A percentile compares a stretch with the other conserved stretches of the same genome.
These are phyloP conservation scores for Apaloderma vittatum DNA, from an alignment of 2,113 vertebrate genomes.

Conservation along the genomic window DNA sequence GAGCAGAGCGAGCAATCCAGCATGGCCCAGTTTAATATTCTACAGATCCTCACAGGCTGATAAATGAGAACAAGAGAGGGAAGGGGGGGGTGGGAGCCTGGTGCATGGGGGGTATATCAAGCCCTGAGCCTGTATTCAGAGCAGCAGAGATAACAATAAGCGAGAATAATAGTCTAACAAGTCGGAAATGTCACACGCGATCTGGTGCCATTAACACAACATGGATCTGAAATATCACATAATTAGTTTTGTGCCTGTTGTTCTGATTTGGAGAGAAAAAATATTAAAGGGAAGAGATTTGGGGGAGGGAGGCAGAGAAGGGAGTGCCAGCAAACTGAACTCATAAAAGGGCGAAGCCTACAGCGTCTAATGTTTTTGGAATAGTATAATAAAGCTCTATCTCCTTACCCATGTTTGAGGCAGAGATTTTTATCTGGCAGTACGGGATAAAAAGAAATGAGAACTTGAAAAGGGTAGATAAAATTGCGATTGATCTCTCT, in stretches of 20 bases:
- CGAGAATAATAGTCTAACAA: constrained; percentile 81
- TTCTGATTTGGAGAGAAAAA: constrained; percentile 75
- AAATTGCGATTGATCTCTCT: constrained; percentile 72
- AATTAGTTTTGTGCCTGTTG: constrained; percentile 82
- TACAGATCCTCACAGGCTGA: constrained; percentile 20
- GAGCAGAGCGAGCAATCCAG: background rate
- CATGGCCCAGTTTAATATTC: constrained; percentile 54
- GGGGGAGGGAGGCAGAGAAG: constrained; percentile 12
- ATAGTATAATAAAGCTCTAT: constrained; percentile 74
- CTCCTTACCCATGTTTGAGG: constrained; percentile 65
- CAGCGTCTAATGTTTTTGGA: constrained; percentile 64
- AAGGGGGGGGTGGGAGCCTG: constrained; percentile 11
- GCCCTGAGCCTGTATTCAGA: constrained; percentile 62
- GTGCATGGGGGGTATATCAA: constrained; percentile 46
- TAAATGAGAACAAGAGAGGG: constrained; percentile 57
- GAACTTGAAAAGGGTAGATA: constrained; percentile 75
- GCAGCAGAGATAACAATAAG: constrained; percentile 77
- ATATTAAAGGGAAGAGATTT: constrained; percentile 57
- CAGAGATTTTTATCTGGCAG: constrained; percentile 70
- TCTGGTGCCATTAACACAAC: constrained; percentile 79
- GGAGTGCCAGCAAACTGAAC: constrained; percentile 46
- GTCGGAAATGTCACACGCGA: constrained; percentile 78
- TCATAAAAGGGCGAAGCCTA: constrained; percentile 61
- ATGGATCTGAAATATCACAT: constrained; percentile 81
- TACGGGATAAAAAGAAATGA: constrained; percentile 63